Evolutionary conservation across 2,888 invertebrate species (phyloP), one percentile per base, ranked within the genome.

Genomic region (Osmoderma eremita): DNA sequence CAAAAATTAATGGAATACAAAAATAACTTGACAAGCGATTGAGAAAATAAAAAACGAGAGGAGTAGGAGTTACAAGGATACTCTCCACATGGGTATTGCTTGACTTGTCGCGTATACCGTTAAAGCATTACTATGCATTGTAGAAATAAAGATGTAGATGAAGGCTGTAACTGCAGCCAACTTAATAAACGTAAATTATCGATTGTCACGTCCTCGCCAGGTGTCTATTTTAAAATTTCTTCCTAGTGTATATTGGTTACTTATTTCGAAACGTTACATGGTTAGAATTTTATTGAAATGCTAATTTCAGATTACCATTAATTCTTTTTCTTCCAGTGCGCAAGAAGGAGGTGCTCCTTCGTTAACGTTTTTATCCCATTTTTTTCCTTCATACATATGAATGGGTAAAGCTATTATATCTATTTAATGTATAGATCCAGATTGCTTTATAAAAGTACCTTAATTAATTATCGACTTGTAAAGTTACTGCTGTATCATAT

Each of bases 171-270:
- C 45, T 61, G 58, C 24, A 45, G 6, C 30, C 12, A 61, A 45
- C 30, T 61, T 61, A 61, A 61, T 45, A 61, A 61, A 61, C 58
- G 36, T 61, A 61, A 61, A 61, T 61, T 61, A 61, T 45, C 58
- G 58, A 61, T 61, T 61, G 58, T 61, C 58, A 61, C 45, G 58
- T 61, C 58, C 24, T 45, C 30, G 30, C 36, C 45, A 45, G 58
- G 42, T 58, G 45, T 22, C 13, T 10, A n/a, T 61, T 42, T 61
- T 61, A 30, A 13, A 13, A 6, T 17, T 41, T n/a, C 13, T 10
- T 41, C 56, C n/a, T n/a, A 5, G 13, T 1, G 20, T 12, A 13
- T 13, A 30, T 24, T 15, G 24, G 30, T 42, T 13, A 13, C 24
- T 61, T 4, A 17, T 15, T 58, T 45, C 3, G 30, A 8, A 45